Base-by-base conservation (phyloP, 2,888 invertebrate genomes). In the Camptogramma bilineatum region DNA sequence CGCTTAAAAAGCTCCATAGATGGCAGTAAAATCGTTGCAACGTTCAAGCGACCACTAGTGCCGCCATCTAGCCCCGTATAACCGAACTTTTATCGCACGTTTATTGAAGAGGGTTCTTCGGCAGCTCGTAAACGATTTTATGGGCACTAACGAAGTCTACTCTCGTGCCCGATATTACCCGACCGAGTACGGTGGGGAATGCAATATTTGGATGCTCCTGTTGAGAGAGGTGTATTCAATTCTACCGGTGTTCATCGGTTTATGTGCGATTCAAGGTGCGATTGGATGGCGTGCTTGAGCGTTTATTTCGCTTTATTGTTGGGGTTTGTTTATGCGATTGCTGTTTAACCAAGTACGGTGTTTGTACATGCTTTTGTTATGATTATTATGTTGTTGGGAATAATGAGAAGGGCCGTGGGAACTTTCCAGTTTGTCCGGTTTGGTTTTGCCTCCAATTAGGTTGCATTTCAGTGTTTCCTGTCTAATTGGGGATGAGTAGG, bases 311-410 rank as follows among this genome's bases (percentile, higher is more conserved):
- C 90, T 91, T 93, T 92, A 92, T 91, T 92, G 92, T 92, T 85
- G 90, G 91, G 92, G 91, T 92, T 93, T 93, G 93, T 93, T 93
- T 93, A 93, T 92, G 91, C 90, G 91, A 92, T 92, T 90, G 90
- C 91, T 91, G 91, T 92, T 91, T 92, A 91, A 91, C 90, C 90
- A 88, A 91, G 88, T 90, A 90, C 88, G 88, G 87, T 88, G 88
- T 89, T 89, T 85, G 87, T 90, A 91, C 91, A 91, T 85, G 89
- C 85, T 88, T 88, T 90, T 88, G 87, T 90, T 91, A 91, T 90
- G 89, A 92, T 92, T 91, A 91, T 92, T 89, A 91, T 88, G 89
- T 88, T 88, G 88, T 90, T 88, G 78, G 76, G 83, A 81, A 87
- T 88, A 88, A 90, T 87, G 83, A 85, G 85, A 80, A 80, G 79